Base-by-base conservation (phyloP, 92 coral and sea anemone genomes). In the Porites evermanni region DNA sequence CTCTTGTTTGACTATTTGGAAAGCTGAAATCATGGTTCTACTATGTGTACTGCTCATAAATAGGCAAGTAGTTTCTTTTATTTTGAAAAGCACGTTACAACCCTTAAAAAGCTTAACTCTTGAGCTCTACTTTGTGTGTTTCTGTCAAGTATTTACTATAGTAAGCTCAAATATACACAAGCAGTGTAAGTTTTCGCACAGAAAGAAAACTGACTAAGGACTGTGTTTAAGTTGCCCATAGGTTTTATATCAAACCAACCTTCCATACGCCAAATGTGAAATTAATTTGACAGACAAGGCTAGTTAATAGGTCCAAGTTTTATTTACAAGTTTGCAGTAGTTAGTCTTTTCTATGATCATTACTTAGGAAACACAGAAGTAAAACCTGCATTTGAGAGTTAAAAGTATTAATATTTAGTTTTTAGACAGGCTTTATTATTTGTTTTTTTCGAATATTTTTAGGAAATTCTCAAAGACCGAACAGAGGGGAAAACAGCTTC, bases 391-490 rank as follows among this genome's bases (percentile, higher is more conserved):
- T 23, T 65, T 65, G 29, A 16, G 7, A 23, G 18, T 65, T n/a
- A n/a, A n/a, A 3, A 18, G 69, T 7, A 65, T 14, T 4, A 8
- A n/a, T n/a, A 20, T 20, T 21, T 44, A 67, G 8, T 65, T 18
- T 9, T 67, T 11, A 8, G 7, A 2, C 4, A n/a, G 19, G 21
- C 72, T 67, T 29, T 44, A 29, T 26, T 26, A 2, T 8, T 6
- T 2, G 24, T 67, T 67, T 4, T 64, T 4, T 20, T 19, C 12
- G 72, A 67, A 67, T 47, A 18, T 72, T 4, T 13, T 6, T 59
- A 72, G 77, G 77, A 72, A 72, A 72, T 72, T 47, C 77, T 72
- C 13, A n/a, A 9, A 72, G 77, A 72, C 59, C 29, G 77, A 72
- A 13, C 77, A 16, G 59, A 47, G 17, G 77, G 77, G 16, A 72